Evolutionary conservation across 1,140 invertebrate genomes (phyloP).

Genomic region (Drosophila nigrodunni): DNA sequence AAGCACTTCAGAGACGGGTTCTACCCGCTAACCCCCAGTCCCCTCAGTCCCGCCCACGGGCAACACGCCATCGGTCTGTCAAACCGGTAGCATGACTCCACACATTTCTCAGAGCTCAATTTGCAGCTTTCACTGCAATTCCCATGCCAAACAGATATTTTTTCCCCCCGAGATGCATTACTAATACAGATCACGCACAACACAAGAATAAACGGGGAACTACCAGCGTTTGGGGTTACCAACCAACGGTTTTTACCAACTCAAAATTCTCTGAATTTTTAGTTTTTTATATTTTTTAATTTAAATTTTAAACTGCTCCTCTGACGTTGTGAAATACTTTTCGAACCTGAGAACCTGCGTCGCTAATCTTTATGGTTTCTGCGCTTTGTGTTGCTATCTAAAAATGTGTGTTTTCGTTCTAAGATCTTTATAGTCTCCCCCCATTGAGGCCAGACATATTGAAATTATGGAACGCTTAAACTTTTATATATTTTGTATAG

Average conservation of each 20-base stretch:
- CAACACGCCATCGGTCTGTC: background rate
- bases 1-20: background rate
- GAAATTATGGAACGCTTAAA: no score
- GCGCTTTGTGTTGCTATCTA: no score
- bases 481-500: no score
- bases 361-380: no score
- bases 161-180: slow-evolving; percentile 18
- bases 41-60: background rate
- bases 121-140: slow-evolving; percentile 23
- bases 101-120: slow-evolving; percentile 33
- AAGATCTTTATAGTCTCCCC: no score
- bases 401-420: no score
- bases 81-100: slow-evolving; percentile 22
- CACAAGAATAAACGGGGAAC: slow-evolving; percentile 7
- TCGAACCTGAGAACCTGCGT: no score
- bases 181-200: slow-evolving; percentile 38
- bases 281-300: no score
- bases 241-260: background rate
- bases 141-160: slow-evolving; percentile 5
- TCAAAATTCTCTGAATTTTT: no score
- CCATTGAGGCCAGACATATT: no score
- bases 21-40: background rate
- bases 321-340: no score
- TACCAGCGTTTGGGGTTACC: slow-evolving; percentile 6
- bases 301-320: no score